Evolutionary conservation across 1,140 invertebrate genomes (phyloP).

Genomic region (Hormaphis cornu): DNA sequence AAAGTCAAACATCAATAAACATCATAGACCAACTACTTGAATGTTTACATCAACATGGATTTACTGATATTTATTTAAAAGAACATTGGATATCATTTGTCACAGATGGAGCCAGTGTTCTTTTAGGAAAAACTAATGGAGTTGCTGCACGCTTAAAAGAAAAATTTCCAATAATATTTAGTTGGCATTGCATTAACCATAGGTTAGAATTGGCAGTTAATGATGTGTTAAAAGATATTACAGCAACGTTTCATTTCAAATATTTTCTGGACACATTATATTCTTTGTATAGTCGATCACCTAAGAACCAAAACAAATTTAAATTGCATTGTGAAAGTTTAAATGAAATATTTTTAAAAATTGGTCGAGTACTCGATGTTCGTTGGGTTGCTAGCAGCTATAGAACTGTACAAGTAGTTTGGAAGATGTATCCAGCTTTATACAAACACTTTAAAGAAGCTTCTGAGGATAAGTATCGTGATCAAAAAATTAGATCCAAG

Average conservation of each 20-base stretch:
- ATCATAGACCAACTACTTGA: neutral
- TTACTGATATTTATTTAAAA: neutral
- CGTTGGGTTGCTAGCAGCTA: neutral
- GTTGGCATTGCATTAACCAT: neutral
- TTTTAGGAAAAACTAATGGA: neutral
- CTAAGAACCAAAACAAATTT: neutral
- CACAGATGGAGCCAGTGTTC: neutral
- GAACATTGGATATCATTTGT: slow-evolving; percentile 6
- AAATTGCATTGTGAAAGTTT: neutral
- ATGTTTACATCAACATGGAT: neutral
- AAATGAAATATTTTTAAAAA: neutral
- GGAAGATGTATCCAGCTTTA: neutral
- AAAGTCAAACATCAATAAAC: neutral
- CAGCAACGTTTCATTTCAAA: neutral
- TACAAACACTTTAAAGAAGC: neutral
- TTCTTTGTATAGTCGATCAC: neutral
- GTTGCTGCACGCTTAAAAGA: neutral
- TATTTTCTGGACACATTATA: neutral
- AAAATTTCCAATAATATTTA: neutral
- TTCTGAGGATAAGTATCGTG: neutral
- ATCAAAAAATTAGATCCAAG: neutral
- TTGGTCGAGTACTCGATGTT: neutral
- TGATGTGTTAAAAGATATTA: neutral
- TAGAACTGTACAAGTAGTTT: neutral
- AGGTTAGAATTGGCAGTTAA: neutral